phyloP scores from a whole-genome alignment of 2,113 vertebrate genomes.

The Poeciliopsis prolifica region DNA sequence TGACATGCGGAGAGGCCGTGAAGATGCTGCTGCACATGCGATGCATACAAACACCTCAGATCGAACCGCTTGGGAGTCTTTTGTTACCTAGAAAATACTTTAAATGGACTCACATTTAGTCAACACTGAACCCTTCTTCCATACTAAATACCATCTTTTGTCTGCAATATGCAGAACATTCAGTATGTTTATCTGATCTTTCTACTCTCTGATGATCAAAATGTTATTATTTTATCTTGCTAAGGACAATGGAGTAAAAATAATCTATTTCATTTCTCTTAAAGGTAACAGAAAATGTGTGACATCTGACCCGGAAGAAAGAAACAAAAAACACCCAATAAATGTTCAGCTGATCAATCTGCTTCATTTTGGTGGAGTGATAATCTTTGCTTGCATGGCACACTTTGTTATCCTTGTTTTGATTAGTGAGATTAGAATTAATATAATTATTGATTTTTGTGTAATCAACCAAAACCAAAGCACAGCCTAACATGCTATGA shows the following conservation, averaged over 20 bases:
- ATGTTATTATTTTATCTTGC: background rate
- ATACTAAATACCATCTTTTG: background rate
- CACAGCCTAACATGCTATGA: background rate
- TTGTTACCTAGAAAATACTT: background rate
- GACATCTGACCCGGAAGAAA: too few relatives aligned
- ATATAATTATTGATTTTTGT: background rate
- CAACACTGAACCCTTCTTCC: too few relatives aligned
- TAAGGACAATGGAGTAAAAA: background rate
- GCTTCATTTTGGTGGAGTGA: background rate
- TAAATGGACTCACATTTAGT: too few relatives aligned
- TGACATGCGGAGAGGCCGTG: conserved; percentile 41
- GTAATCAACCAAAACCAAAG: background rate
- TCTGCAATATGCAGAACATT: background rate
- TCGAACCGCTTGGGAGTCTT: background rate
- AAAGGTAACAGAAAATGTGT: too few relatives aligned
- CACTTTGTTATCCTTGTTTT: background rate
- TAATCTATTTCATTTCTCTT: too few relatives aligned
- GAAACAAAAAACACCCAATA: background rate
- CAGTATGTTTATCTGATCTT: background rate
- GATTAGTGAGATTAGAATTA: background rate
- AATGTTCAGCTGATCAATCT: background rate
- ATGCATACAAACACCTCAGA: background rate
- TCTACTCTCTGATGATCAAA: background rate
- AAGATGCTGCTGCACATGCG: background rate
- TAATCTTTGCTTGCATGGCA: background rate